These are phyloP conservation scores for Drosophila tani DNA, from an alignment of 1,140 invertebrate species.

Conservation along the genomic window DNA sequence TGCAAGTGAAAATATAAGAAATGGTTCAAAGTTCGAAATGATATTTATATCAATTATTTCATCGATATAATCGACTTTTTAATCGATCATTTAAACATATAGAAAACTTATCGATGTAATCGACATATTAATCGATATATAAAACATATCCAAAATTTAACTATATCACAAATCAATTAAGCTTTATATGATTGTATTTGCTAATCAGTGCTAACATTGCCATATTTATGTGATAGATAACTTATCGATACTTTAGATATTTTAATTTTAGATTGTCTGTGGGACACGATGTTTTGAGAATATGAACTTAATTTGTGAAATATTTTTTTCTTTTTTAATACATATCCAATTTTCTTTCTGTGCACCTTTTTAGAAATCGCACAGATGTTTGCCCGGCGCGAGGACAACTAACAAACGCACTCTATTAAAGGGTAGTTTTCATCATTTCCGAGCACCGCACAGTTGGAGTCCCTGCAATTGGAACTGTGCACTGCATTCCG, in stretches of 20 bases:
- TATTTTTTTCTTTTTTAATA: too few relatives aligned
- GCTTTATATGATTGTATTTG: neutral
- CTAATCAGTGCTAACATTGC: neutral
- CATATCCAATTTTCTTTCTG: neutral
- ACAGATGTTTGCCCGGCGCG: slow-evolving; percentile 65
- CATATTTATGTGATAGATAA: neutral
- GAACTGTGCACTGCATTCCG: slow-evolving; percentile 55
- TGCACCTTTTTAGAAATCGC: slow-evolving; percentile 51
- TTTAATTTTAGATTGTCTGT: too few relatives aligned
- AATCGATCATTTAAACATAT: neutral
- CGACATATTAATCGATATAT: neutral
- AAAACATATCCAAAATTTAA: too few relatives aligned
- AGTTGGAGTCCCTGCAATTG: slow-evolving; percentile 71
- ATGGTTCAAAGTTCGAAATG: too few relatives aligned
- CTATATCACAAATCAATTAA: neutral
- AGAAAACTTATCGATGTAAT: neutral
- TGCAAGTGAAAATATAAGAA: neutral
- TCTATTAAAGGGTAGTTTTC: slow-evolving; percentile 85
- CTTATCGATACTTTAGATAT: neutral
- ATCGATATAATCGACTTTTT: neutral
- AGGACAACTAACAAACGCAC: slow-evolving; percentile 32
- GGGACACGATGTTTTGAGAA: neutral
- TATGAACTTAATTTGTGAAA: neutral
- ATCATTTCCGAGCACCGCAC: slow-evolving; percentile 64
- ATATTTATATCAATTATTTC: neutral